Evolutionary conservation across 2,888 invertebrate genomes (phyloP).

Genomic region (Baccha elongata): DNA sequence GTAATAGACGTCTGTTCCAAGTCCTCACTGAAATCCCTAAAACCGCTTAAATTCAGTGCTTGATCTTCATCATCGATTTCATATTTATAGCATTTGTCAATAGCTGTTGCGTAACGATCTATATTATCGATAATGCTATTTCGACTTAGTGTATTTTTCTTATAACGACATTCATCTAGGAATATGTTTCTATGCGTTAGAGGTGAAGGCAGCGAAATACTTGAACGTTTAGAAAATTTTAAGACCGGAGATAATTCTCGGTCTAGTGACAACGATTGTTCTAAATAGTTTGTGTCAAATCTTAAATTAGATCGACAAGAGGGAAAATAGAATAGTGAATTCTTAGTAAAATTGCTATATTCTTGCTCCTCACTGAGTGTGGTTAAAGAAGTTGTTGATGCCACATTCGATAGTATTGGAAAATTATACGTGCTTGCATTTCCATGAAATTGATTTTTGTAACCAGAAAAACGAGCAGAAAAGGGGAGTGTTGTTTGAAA

Average conservation of each 20-base stretch:
- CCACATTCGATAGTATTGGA: conserved; percentile 17
- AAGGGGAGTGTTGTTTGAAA: background rate
- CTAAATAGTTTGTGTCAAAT: background rate
- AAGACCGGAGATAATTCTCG: conserved; percentile 2
- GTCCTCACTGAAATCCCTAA: conserved; percentile 1
- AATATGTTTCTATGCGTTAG: conserved; percentile 14
- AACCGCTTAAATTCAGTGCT: background rate
- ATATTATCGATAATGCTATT: conserved; percentile 7
- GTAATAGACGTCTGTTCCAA: background rate
- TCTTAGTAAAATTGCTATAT: conserved; percentile 7
- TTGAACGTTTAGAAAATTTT: conserved; percentile 26
- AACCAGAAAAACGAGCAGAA: conserved; percentile 9
- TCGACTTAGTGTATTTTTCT: conserved; percentile 8
- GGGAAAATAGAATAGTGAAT: conserved; percentile 27
- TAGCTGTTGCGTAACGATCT: conserved; percentile 60
- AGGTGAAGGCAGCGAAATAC: conserved; percentile 35
- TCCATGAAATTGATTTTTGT: background rate
- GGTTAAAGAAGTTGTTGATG: conserved; percentile 35
- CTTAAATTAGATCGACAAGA: conserved; percentile 4
- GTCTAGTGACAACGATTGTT: conserved; percentile 7
- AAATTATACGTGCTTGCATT: conserved; percentile 29
- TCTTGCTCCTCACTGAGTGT: conserved; percentile 30
- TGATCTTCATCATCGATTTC: conserved; percentile 17
- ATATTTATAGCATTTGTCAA: conserved; percentile 46
- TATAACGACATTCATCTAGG: conserved; percentile 29